phyloP scores from a whole-genome alignment of 2,888 invertebrate species.

The Leuctra nigra region DNA sequence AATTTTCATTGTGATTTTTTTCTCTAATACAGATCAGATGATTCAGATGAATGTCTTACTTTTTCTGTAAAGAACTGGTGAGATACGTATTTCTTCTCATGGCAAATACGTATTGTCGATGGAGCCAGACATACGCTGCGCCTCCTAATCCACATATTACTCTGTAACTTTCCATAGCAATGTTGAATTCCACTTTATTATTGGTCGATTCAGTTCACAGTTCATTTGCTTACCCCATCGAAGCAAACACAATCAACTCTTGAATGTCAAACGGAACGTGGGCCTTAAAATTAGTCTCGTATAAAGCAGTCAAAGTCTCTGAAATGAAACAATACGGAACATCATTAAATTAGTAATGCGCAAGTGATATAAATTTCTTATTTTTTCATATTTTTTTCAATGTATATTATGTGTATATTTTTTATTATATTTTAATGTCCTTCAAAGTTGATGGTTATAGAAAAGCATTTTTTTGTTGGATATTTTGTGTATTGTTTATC shows the following conservation, averaged over 20 bases:
- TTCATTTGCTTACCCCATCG: conserved; percentile 79
- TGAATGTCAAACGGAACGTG: conserved; percentile 97
- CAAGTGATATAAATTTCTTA: too few species aligned
- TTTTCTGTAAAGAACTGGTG: conserved; percentile 87
- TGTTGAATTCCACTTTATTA: neutral
- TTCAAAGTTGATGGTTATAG: too few species aligned
- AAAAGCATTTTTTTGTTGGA: too few species aligned
- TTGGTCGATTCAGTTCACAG: too few species aligned
- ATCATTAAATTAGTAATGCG: too few species aligned
- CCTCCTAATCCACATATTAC: conserved; percentile 81
- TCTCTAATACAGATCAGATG: too few species aligned
- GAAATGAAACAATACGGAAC: conserved; percentile 41
- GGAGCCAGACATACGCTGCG: conserved; percentile 86
- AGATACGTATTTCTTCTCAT: conserved; percentile 87
- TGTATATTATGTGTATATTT: too few species aligned
- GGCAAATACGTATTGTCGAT: conserved; percentile 87
- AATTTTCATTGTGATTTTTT: too few species aligned
- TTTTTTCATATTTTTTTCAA: too few species aligned
- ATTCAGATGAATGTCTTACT: conserved; percentile 61
- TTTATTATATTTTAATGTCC: too few species aligned
- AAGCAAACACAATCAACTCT: conserved; percentile 87
- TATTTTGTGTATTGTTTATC: too few species aligned
- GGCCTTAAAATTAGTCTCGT: conserved; percentile 84
- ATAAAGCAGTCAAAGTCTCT: conserved; percentile 92
- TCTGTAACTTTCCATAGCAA: conserved; percentile 43